These are phyloP conservation scores for Australoheros scitulus DNA, from an alignment of 2,113 vertebrate genomes.

Conservation along the genomic window DNA sequence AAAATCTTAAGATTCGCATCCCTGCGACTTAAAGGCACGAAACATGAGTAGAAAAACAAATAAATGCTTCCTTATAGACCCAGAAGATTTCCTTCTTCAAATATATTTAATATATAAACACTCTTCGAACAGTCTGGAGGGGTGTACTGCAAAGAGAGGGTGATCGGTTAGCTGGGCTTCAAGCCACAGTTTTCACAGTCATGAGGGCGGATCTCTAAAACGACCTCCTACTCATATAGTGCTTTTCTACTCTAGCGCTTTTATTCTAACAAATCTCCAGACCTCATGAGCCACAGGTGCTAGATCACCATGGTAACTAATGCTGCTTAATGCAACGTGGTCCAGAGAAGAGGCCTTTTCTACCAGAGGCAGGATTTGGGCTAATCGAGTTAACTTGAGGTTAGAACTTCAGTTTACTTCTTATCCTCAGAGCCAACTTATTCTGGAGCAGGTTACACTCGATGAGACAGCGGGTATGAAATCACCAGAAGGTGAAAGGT, in stretches of 20 bases:
- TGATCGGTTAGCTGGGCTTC: neutral
- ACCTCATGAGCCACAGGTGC: neutral
- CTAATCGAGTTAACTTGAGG: neutral
- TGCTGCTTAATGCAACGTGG: neutral
- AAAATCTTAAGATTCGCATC: no score
- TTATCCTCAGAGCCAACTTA: neutral
- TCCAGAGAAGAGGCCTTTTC: neutral
- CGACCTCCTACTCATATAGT: neutral
- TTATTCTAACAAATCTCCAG: neutral
- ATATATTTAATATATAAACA: no score
- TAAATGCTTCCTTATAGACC: no score
- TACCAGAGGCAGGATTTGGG: fast-evolving
- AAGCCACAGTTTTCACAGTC: neutral
- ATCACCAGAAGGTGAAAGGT: neutral
- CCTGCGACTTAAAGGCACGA: neutral
- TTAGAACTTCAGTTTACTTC: neutral
- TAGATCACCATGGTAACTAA: constrained; percentile 1
- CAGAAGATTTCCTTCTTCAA: neutral
- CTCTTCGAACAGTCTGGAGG: neutral
- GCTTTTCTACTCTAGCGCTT: neutral
- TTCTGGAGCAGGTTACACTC: neutral
- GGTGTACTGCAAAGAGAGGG: neutral
- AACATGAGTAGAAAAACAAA: no score
- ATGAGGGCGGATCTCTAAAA: fast-evolving
- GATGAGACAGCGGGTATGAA: neutral